Percentiles rank a stretch among this genome's conserved stretches.
phyloP scores from a whole-genome alignment of 2,797 vertebrate species.

The Loris lydekkerianus region DNA sequence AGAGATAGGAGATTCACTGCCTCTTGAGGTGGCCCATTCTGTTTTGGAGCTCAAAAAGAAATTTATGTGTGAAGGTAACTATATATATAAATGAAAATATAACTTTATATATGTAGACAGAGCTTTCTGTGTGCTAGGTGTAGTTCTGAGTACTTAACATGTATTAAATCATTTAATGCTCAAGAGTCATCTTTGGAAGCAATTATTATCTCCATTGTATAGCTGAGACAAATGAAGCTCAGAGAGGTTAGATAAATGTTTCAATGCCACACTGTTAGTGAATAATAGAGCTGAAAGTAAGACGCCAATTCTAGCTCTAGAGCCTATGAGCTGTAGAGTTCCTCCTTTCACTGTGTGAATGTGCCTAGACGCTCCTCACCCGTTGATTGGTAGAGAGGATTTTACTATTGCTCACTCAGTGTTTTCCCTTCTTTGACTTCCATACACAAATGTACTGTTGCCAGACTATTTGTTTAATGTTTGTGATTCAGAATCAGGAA shows the following conservation, averaged over 20 bases:
- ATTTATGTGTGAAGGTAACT: background rate
- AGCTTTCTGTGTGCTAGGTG: background rate
- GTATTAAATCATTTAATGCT: slow-evolving; percentile 37
- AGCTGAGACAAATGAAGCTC: background rate
- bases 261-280: background rate
- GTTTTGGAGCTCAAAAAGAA: background rate
- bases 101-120: background rate
- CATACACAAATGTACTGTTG: background rate
- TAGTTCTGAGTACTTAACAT: slow-evolving; percentile 33
- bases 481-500: background rate
- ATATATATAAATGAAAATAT: background rate
- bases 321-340: background rate
- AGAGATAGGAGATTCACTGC: background rate
- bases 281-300: background rate
- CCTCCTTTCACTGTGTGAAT: background rate
- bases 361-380: background rate
- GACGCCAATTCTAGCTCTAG: background rate
- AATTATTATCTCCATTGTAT: background rate
- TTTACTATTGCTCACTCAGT: background rate
- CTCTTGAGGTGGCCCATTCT: background rate
- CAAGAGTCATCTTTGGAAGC: background rate
- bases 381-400: background rate
- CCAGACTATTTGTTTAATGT: slow-evolving; percentile 27
- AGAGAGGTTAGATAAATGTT: background rate
- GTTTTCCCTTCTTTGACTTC: background rate